Evolutionary conservation across 2,888 invertebrate genomes (phyloP).

Genomic region (Apoderus coryli): DNA sequence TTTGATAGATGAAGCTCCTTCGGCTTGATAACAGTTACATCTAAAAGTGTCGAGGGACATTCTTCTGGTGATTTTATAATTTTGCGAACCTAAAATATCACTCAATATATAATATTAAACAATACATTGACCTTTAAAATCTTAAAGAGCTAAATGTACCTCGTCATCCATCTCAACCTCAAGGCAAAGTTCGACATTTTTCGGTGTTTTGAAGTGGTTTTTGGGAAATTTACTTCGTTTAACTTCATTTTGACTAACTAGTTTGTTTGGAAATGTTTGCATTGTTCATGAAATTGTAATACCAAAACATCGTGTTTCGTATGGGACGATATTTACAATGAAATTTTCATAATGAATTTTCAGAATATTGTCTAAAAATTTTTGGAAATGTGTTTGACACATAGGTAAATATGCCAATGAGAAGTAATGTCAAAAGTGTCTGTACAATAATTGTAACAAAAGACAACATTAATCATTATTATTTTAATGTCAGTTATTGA

Average conservation of each 20-base stretch:
- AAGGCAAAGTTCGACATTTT: slow-evolving; percentile 24
- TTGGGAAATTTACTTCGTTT: slow-evolving; percentile 13
- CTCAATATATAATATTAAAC: neutral
- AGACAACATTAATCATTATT: too few relatives aligned
- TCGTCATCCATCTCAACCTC: slow-evolving; percentile 26
- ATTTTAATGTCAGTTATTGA: too few relatives aligned
- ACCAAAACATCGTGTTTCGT: too few relatives aligned
- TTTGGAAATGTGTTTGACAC: too few relatives aligned
- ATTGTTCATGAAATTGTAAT: too few relatives aligned
- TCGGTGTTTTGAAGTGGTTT: slow-evolving; percentile 13
- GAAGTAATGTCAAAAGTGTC: too few relatives aligned
- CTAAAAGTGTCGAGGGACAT: slow-evolving; percentile 23
- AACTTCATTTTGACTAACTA: slow-evolving; percentile 12
- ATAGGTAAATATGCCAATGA: too few relatives aligned
- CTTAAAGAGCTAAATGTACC: slow-evolving; percentile 8
- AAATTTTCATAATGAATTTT: too few relatives aligned
- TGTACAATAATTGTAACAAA: too few relatives aligned
- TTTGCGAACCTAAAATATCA: slow-evolving; percentile 16
- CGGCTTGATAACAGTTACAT: slow-evolving; percentile 29
- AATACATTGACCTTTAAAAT: slow-evolving; percentile 5
- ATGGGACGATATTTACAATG: too few relatives aligned
- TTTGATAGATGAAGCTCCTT: slow-evolving; percentile 19
- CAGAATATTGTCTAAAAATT: too few relatives aligned
- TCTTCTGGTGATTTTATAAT: slow-evolving; percentile 24
- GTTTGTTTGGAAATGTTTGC: slow-evolving; percentile 13